Conservation (phyloP, 2,113 vertebrate genomes). For the Rhineura floridana region DNA sequence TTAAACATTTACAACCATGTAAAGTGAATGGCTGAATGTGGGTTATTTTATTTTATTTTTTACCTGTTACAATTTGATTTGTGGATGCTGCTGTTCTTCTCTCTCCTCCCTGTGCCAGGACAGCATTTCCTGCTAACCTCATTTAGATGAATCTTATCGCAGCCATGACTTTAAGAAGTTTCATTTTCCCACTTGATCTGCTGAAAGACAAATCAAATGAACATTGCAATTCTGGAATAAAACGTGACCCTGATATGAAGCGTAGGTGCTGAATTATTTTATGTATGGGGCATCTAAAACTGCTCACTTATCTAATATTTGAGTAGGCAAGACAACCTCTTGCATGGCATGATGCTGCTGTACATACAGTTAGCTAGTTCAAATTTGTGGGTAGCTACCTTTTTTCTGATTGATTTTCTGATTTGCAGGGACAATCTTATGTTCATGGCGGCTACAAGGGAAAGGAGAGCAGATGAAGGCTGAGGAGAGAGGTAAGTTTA, state of each 20-base stretch:
- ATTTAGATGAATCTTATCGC: slow-evolving; percentile 50
- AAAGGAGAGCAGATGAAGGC: background rate
- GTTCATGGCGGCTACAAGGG: background rate
- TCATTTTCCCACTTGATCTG: slow-evolving; percentile 25
- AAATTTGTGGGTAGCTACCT: background rate
- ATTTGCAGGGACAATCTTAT: background rate
- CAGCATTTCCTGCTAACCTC: background rate
- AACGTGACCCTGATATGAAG: background rate
- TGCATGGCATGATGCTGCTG: too few relatives aligned
- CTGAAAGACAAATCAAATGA: slow-evolving; percentile 26
- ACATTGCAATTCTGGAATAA: background rate
- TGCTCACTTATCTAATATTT: background rate
- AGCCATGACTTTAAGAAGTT: background rate
- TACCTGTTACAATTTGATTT: slow-evolving; percentile 62
- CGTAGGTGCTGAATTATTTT: background rate
- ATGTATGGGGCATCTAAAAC: background rate
- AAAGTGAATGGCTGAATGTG: slow-evolving; percentile 57
- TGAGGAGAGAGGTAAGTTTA: background rate
- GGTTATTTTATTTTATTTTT: slow-evolving; percentile 7
- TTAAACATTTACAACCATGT: slow-evolving; percentile 40
- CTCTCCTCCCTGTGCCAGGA: background rate
- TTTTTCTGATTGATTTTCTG: background rate
- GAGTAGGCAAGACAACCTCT: background rate
- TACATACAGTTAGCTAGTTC: background rate
- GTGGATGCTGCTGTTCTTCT: slow-evolving; percentile 28